Base-by-base conservation (phyloP, 1,140 invertebrate species). In the Apocrypta bakeri region DNA sequence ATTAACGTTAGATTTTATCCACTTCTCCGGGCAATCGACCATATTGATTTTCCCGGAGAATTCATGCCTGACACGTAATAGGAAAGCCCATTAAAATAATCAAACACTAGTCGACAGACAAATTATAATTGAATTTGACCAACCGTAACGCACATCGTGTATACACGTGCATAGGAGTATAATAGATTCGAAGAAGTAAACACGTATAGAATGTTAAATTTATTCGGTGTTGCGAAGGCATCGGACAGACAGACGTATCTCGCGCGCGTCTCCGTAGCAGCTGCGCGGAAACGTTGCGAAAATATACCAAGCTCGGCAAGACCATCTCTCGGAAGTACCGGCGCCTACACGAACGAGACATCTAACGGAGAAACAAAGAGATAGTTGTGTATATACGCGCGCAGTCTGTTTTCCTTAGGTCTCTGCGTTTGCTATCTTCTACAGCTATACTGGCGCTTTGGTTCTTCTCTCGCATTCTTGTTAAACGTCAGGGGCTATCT, bases 51-150 rank as follows among this genome's bases (percentile, higher is more conserved):
- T 56, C 48, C 42, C 12, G 42, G 9, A 17, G 42, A 48, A 17
- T 17, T 21, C 42, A 48, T 17, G 42, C 3, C 42, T 11, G 0
- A 11, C 42, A 17, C 42, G 42, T 48, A 48, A 64, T 64, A 66
- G 9, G 25, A 71, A 71, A 79, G 76, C 31, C 76, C 64, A 79
- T 79, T 69, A 79, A 79, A 79, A 69, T 69, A 69, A 79, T 79
- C 25, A 79, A 79, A 56, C 24, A 7, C 25, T 27, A 56, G 37
- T 29, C 17, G 63, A 24, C 33, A 2, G 33, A 77, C 12, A 42
- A 9, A 76, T 76, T 14, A 21, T 75, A 76, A 63, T 76, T 33
- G 31, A 63, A 64, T 64, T 21, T 17, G 25, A 7, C 12, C 63
- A 25, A 27, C 9, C 4, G 25, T 11, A 14, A 25, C 63, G 63